These are phyloP conservation scores for Campoplex capitator DNA, from an alignment of 2,888 invertebrate species.

Conservation along the genomic window DNA sequence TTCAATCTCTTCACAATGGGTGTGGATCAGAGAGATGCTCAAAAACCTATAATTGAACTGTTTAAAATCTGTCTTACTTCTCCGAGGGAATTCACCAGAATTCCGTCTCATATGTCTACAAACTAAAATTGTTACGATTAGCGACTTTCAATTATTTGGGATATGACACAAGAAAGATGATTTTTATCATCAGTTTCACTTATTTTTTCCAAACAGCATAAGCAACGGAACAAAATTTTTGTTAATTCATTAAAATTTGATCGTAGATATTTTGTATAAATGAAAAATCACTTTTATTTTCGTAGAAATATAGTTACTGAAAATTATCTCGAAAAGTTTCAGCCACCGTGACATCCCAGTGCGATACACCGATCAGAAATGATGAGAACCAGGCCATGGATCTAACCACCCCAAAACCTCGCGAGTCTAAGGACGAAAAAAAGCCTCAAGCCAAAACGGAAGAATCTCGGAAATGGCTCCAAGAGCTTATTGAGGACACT, in stretches of 20 bases:
- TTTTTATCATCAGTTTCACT: background rate
- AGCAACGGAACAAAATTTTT: no score
- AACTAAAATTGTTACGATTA: no score
- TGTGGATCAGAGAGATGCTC: no score
- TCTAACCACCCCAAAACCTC: constrained; percentile 60
- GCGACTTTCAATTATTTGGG: no score
- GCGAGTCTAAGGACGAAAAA: constrained; percentile 36
- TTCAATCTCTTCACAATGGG: no score
- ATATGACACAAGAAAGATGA: background rate
- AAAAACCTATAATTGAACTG: no score
- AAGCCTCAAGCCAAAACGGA: constrained; percentile 33
- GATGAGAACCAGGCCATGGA: constrained; percentile 62
- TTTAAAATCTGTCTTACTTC: no score
- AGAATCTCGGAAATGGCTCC: constrained; percentile 68
- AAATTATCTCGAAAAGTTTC: constrained; percentile 16
- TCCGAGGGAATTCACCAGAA: no score
- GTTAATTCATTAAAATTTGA: background rate
- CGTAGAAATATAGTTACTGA: background rate
- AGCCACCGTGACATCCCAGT: constrained; percentile 34
- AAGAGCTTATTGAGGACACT: constrained; percentile 80
- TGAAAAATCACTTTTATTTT: background rate
- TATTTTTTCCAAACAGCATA: no score
- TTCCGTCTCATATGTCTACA: no score
- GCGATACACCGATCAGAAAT: constrained; percentile 20
- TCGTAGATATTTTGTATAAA: background rate